Conservation (phyloP, 2,113 vertebrate genomes). For the Neotragus moschatus region DNA sequence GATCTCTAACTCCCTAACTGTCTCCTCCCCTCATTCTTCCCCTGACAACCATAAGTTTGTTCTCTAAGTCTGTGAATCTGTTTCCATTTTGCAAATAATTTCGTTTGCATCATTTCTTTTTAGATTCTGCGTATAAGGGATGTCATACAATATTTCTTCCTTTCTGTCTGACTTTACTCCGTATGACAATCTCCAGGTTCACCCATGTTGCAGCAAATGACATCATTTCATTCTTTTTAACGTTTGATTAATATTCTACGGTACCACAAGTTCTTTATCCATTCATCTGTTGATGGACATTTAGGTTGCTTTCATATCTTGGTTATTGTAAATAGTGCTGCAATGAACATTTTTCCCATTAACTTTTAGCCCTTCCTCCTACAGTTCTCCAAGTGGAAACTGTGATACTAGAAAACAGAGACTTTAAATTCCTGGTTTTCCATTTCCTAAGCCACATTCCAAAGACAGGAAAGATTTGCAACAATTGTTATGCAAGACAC, state of each 20-base stretch:
- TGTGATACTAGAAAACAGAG: neutral
- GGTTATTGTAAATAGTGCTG: neutral
- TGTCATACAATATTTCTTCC: neutral
- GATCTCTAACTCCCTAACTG: neutral
- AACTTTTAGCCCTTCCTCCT: neutral
- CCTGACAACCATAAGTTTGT: neutral
- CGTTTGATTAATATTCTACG: neutral
- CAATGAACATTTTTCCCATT: neutral
- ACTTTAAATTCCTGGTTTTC: neutral
- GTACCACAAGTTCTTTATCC: neutral
- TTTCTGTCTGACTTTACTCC: neutral
- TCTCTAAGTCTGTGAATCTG: neutral
- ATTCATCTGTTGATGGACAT: neutral
- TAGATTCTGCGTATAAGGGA: neutral
- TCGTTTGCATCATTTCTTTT: neutral
- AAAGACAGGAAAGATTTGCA: neutral
- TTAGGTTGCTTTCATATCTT: neutral
- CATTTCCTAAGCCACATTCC: neutral
- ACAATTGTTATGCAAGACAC: neutral
- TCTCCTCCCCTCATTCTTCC: neutral
- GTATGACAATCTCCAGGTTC: neutral
- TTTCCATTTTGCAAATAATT: neutral
- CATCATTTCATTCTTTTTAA: neutral
- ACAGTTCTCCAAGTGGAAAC: neutral
- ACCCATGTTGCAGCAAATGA: neutral